Base-by-base conservation (phyloP, 1,140 invertebrate species). In the Leucophenga varia region DNA sequence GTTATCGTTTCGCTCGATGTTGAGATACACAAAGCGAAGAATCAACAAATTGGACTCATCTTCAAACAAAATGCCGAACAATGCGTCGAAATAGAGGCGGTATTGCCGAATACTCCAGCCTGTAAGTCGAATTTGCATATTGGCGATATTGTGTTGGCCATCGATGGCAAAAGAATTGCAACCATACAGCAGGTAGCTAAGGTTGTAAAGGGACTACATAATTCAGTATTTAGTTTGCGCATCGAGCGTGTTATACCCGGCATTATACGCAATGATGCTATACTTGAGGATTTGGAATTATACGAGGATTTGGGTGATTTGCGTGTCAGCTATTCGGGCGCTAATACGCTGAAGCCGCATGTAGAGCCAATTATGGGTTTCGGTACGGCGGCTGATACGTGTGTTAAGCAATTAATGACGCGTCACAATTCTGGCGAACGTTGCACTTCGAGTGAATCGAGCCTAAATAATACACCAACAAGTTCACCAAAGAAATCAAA, bases 81-180 rank as follows among this genome's bases (percentile, higher is more conserved):
- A 30, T 69, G 63, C 12, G 87, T 93, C 10, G 68, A 89, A 10
- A 84, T 93, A 2, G 90, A 93, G 50, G 86, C 83, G 7, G 86
- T 93, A 6, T 80, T 86, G 7, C 79, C 82, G 1, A 84, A 86
- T 50, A 88, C 87, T 35, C 87, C 88, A 0, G 90, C 89, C 3
- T 83, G 82, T 47, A 81, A 84, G 35, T 86, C 87, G 0, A 89
- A 92, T 52, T 79, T 94, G 46, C 79, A 83, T n/a, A 76, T 85
- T 5, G 87, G 86, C 14, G 92, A 95, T 65, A 79, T 90, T 16
- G 77, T 95, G 3, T 70, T 92, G 4, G 84, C 87, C 7, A 85
- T 94, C 3, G 90, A 93, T 68, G 88, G 88, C 20, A 89, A 88
- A 47, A 83, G 81, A 43, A 82, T 93, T 1, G 80, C 79, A 6